phyloP scores from a whole-genome alignment of 2,113 vertebrate genomes.

The Rhinogobius similis region DNA sequence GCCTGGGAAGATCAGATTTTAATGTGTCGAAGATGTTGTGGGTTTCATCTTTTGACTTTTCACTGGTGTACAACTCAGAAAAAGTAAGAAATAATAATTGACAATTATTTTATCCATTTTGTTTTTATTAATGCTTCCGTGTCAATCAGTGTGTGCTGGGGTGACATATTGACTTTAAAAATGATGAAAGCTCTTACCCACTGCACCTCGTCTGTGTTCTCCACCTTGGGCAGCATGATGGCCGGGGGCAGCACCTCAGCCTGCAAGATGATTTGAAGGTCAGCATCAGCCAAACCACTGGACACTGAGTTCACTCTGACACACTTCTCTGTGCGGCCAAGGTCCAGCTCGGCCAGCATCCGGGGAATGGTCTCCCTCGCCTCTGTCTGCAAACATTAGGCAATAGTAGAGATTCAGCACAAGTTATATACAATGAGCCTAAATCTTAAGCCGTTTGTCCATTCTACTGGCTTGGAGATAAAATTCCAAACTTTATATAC shows the following conservation, averaged over 20 bases:
- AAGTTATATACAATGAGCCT: too few species aligned
- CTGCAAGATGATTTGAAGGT: conserved; percentile 85
- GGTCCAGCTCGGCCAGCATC: conserved; percentile 84
- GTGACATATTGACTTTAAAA: not conserved
- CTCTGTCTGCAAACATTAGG: conserved; percentile 77
- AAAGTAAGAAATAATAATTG: too few species aligned
- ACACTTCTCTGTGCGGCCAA: conserved; percentile 89
- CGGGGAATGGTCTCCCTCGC: conserved; percentile 84
- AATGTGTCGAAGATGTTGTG: not conserved
- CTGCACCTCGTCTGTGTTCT: conserved; percentile 84
- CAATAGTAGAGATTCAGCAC: not conserved
- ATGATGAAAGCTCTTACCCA: conserved; percentile 82
- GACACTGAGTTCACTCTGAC: conserved; percentile 94
- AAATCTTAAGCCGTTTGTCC: not conserved
- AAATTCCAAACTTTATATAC: not conserved
- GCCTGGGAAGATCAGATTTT: not conserved
- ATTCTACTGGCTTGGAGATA: not conserved
- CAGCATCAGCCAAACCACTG: conserved; percentile 88
- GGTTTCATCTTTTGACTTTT: not conserved
- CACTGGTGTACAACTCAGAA: not conserved
- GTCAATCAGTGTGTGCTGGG: not conserved
- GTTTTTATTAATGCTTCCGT: not conserved
- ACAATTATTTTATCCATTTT: too few species aligned
- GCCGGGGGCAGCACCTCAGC: conserved; percentile 86
- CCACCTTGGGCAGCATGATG: conserved; percentile 95